Evolutionary conservation across 2,797 vertebrate genomes (phyloP).

Genomic region (Aselliscus stoliczkanus): DNA sequence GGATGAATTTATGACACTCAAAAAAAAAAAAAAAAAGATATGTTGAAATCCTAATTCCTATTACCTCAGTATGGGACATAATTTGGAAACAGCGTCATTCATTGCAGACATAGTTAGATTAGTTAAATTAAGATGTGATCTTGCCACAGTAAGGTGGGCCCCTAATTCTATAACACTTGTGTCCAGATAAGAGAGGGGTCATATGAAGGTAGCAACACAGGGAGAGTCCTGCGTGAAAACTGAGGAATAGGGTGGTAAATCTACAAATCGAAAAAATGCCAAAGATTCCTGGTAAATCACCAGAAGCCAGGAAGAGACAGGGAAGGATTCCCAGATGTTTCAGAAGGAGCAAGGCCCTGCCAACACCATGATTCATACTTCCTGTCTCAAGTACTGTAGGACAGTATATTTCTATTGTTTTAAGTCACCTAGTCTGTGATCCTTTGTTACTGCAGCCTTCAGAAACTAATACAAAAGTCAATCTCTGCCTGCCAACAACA

Average conservation of each 20-base stretch:
- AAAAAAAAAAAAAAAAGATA: neutral
- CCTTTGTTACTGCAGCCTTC: neutral
- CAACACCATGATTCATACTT: neutral
- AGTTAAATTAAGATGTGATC: neutral
- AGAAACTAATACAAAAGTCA: neutral
- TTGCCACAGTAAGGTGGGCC: fast-evolving
- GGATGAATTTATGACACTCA: neutral
- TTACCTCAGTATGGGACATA: neutral
- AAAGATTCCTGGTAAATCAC: neutral
- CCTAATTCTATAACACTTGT: neutral
- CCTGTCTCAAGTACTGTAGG: neutral
- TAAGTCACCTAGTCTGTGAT: neutral
- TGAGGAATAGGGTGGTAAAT: neutral
- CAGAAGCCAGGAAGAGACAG: neutral
- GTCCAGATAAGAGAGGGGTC: neutral
- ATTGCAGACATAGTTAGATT: neutral
- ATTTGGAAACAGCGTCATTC: neutral
- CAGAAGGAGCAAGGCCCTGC: neutral
- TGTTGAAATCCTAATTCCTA: neutral
- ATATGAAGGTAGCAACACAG: neutral
- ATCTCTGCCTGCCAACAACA: neutral
- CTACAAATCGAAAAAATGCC: neutral
- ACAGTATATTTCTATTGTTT: neutral
- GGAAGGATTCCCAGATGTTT: neutral
- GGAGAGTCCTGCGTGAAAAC: fast-evolving